Conservation (phyloP, 1,140 invertebrate species). For the Trypoxylus dichotomus region DNA sequence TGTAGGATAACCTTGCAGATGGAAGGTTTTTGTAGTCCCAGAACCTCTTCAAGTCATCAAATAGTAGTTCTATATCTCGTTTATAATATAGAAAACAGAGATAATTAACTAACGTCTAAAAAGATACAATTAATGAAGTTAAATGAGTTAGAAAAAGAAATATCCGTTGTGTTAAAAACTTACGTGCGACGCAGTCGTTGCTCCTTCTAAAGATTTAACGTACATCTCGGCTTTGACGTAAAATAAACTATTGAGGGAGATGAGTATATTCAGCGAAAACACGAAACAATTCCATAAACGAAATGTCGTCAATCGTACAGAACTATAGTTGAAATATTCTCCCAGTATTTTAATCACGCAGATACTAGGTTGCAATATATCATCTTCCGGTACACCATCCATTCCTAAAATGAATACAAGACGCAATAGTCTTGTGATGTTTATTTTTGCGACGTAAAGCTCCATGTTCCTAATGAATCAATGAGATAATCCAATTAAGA, state of each 20-base stretch:
- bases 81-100: background rate
- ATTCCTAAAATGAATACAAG: background rate
- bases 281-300: background rate
- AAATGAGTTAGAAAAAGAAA: too few relatives aligned
- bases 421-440: too few relatives aligned
- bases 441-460: too few relatives aligned
- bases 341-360: background rate
- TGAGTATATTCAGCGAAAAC: background rate
- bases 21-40: background rate
- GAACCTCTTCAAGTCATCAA: background rate
- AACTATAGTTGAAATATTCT: background rate
- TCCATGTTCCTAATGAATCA: too few relatives aligned
- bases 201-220: background rate
- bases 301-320: background rate
- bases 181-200: background rate
- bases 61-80: background rate
- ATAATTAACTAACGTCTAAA: background rate
- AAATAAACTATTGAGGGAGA: background rate
- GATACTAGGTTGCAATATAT: background rate
- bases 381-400: background rate
- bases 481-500: too few relatives aligned
- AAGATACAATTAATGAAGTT: background rate
- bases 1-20: too few relatives aligned
- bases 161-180: background rate
- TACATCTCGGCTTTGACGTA: background rate